Evolutionary conservation across 2,113 vertebrate species (phyloP).

Genomic region (Chionomys nivalis): DNA sequence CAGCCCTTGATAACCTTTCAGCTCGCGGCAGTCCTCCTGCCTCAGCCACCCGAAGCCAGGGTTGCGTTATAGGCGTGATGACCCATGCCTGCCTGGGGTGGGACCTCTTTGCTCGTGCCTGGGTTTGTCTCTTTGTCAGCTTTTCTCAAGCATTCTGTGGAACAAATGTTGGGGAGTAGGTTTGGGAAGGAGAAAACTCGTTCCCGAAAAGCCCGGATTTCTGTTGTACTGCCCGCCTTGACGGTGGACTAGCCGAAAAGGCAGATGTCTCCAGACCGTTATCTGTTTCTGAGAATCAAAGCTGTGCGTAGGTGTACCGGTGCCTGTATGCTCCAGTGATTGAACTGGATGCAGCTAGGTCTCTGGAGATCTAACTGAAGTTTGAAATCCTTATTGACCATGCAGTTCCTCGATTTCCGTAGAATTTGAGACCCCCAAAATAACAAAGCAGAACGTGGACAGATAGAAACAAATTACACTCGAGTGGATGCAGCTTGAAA

Average conservation of each 20-base stretch:
- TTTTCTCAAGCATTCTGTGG: neutral
- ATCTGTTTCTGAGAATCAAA: neutral
- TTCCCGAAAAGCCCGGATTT: neutral
- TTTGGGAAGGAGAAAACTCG: neutral
- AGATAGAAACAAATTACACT: neutral
- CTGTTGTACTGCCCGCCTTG: neutral
- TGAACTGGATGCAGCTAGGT: neutral
- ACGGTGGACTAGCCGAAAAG: slow-evolving; percentile 18
- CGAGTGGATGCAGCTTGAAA: neutral
- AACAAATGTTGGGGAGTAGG: neutral
- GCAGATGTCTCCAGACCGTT: neutral
- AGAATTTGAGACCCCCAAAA: slow-evolving; percentile 16
- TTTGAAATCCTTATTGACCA: neutral
- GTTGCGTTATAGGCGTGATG: neutral
- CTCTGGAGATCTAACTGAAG: neutral
- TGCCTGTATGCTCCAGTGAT: neutral
- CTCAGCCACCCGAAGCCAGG: neutral
- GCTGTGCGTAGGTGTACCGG: neutral
- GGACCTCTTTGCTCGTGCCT: neutral
- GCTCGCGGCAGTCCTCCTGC: neutral
- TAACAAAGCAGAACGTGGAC: neutral
- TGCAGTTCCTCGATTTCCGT: neutral
- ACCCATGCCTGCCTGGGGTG: neutral
- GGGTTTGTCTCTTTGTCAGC: neutral
- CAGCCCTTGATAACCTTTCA: neutral